A percentile compares a stretch with the other conserved stretches of the same genome.
Evolutionary conservation across 2,888 invertebrate genomes (phyloP).

Genomic region (Spicauda simplicius): DNA sequence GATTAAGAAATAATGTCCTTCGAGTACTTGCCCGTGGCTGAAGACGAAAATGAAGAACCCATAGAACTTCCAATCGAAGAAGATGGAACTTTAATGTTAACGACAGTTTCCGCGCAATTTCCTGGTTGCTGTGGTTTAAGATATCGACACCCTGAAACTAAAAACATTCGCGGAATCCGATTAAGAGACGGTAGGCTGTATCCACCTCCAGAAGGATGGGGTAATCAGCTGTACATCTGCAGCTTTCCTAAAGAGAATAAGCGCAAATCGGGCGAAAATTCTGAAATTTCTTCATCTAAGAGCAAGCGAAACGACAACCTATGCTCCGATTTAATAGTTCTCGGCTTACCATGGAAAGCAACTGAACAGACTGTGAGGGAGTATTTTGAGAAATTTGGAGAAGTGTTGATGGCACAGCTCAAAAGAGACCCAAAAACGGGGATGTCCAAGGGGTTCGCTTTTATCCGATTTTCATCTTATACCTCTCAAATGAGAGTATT

Average conservation of each 20-base stretch:
- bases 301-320: slow-evolving; percentile 97
- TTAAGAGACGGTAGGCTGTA: slow-evolving; percentile 96
- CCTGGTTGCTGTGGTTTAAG: slow-evolving; percentile 98
- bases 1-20: slow-evolving; percentile 83
- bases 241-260: slow-evolving; percentile 97
- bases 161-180: slow-evolving; percentile 94
- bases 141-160: slow-evolving; percentile 97
- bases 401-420: slow-evolving; percentile 98
- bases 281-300: slow-evolving; percentile 93
- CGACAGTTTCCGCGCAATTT: slow-evolving; percentile 98
- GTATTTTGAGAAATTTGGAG: slow-evolving; percentile 99
- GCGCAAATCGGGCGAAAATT: slow-evolving; percentile 96
- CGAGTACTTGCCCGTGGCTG: slow-evolving; percentile 95
- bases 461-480: slow-evolving; percentile 97
- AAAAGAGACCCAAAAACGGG: slow-evolving; percentile 96
- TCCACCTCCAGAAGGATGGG: slow-evolving; percentile 96
- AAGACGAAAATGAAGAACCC: slow-evolving; percentile 98
- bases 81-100: slow-evolving; percentile 96
- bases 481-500: slow-evolving; percentile 97
- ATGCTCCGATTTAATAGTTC: slow-evolving; percentile 98
- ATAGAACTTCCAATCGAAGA: slow-evolving; percentile 98
- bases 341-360: slow-evolving; percentile 99
- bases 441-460: slow-evolving; percentile 99
- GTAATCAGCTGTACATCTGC: slow-evolving; percentile 89
- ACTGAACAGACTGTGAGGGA: slow-evolving; percentile 97